These are phyloP conservation scores for Sebastes diploproa DNA, from an alignment of 2,797 vertebrate species.

Conservation along the genomic window DNA sequence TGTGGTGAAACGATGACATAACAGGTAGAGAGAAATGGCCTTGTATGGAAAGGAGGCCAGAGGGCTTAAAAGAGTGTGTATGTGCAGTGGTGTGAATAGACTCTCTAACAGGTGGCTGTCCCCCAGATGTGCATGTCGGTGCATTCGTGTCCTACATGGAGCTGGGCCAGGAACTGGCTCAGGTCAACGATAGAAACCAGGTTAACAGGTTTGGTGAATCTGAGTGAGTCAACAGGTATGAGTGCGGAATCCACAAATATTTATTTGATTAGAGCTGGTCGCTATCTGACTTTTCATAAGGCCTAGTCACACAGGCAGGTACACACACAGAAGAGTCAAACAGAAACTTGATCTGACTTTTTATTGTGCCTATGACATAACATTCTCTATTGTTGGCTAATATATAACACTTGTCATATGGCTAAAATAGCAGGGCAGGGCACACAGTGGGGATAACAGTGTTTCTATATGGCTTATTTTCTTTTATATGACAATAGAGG, in stretches of 20 bases:
- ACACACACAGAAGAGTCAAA: background rate
- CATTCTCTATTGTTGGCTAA: conserved; percentile 9
- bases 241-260: background rate
- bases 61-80: background rate
- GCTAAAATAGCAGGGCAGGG: background rate
- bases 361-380: conserved; percentile 11
- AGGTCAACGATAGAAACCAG: conserved; percentile 3
- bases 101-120: background rate
- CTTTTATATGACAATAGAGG: background rate
- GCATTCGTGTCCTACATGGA: background rate
- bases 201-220: background rate
- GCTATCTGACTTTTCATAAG: background rate
- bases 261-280: conserved; percentile 5
- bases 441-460: background rate
- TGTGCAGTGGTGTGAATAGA: conserved; percentile 7
- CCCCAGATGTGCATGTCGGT: background rate
- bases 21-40: background rate
- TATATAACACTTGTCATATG: background rate
- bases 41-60: background rate
- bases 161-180: background rate
- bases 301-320: background rate
- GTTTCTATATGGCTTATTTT: background rate
- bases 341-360: background rate
- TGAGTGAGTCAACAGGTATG: background rate
- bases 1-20: conserved; percentile 28